Evolutionary conservation across 1,140 invertebrate species (phyloP), one percentile per base, ranked within the genome.

Genomic region (Neodiprion fabricii): DNA sequence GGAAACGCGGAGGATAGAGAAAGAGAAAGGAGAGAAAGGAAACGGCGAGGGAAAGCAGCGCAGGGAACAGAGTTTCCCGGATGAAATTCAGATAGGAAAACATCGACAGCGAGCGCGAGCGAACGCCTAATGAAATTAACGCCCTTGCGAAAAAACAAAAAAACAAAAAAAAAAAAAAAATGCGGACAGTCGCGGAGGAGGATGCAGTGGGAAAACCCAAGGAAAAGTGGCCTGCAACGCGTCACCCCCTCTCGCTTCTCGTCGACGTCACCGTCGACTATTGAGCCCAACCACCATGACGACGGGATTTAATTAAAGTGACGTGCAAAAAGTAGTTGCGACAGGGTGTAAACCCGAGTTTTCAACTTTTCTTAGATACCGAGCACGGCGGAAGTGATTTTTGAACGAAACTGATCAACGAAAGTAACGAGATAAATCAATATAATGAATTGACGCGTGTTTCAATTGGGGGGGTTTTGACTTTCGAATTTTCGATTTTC

Each of bases 251-350:
- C 50, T 14, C 50, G 9, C 50, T 53, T 53, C 50, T 14, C 50
- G 50, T 53, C 50, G 50, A n/a, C 50, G 50, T 53, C 50, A 53
- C 10, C n/a, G 50, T 10, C 50, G n/a, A 21, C 17, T 21, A 21
- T 21, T 21, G 17, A 21, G 17, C 17, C 17, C 17, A 21, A 21
- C 17, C 17, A 21, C 17, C 17, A 21, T 21, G 17, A n/a, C 50
- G 50, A 53, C 50, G 50, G 50, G 50, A 53, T 53, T 53, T 53
- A 53, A 53, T 53, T 53, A 53, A 53, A 53, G 50, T 53, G 50
- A 53, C 50, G 50, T 53, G 50, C 10, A 53, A 53, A 53, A 53
- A 53, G 50, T 53, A 10, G 50, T 53, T 53, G n/a, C 10, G 50
- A 53, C 50, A 53, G 10, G 10, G 50, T 11, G 50, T 53, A 53